Evolutionary conservation across 2,113 vertebrate species (phyloP).

Genomic region (Puffinus mauretanicus): DNA sequence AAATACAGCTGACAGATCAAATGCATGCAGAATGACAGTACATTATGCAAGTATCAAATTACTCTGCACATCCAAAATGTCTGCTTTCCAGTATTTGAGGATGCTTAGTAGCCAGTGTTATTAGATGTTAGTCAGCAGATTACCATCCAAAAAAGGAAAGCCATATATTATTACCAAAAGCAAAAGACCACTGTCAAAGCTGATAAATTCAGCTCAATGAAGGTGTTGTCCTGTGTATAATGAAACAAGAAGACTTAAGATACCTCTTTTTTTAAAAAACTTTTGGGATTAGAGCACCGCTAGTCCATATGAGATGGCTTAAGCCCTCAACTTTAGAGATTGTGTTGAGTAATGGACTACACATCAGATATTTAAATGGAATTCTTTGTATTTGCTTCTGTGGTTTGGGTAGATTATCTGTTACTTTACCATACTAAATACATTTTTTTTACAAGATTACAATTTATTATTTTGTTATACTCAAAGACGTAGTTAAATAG

Average conservation of each 20-base stretch:
- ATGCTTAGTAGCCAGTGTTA: background rate
- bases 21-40: fast-evolving
- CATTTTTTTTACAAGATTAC: background rate
- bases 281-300: background rate
- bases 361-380: background rate
- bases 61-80: background rate
- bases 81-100: background rate
- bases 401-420: background rate
- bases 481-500: background rate
- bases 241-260: background rate
- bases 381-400: background rate
- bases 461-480: background rate
- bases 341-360: background rate
- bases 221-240: background rate
- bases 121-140: background rate
- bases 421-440: background rate
- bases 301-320: background rate
- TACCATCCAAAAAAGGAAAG: background rate
- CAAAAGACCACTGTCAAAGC: background rate
- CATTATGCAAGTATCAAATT: background rate
- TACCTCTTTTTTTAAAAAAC: background rate
- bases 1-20: background rate
- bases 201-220: background rate
- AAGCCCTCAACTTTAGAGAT: background rate
- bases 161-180: background rate